Evolutionary conservation across 2,113 vertebrate genomes (phyloP).

Genomic region (Sylvia atricapilla): DNA sequence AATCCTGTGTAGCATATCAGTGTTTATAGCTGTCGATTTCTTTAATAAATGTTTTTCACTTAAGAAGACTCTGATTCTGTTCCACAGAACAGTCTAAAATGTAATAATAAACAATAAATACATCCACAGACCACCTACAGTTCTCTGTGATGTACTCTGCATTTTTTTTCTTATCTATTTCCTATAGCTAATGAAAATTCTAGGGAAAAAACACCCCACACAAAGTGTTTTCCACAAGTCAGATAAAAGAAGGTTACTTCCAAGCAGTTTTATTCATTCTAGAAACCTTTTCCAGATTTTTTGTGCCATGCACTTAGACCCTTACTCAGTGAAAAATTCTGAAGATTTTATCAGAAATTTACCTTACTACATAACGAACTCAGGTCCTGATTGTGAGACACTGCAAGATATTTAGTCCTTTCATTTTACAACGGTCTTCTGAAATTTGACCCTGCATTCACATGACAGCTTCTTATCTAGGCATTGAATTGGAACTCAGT

Average conservation of each 20-base stretch:
- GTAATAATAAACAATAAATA: neutral
- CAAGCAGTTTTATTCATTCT: neutral
- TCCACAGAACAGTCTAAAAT: neutral
- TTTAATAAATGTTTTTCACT: neutral
- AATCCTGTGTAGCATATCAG: neutral
- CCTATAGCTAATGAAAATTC: neutral
- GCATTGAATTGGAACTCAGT: neutral
- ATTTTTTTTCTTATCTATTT: neutral
- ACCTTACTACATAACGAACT: neutral
- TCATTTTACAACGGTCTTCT: neutral
- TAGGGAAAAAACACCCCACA: fast-evolving
- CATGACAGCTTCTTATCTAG: neutral
- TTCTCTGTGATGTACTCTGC: neutral
- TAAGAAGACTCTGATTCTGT: neutral
- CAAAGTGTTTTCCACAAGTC: neutral
- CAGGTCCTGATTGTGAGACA: neutral
- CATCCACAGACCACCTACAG: neutral
- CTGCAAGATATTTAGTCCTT: neutral
- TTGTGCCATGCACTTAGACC: neutral
- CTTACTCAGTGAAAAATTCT: neutral
- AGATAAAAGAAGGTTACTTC: neutral
- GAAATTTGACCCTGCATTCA: neutral
- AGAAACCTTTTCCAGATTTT: neutral
- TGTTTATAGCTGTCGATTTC: neutral
- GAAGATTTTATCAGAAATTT: neutral